phyloP scores from a whole-genome alignment of 2,888 invertebrate genomes.

The Lycocerus yunnanus region DNA sequence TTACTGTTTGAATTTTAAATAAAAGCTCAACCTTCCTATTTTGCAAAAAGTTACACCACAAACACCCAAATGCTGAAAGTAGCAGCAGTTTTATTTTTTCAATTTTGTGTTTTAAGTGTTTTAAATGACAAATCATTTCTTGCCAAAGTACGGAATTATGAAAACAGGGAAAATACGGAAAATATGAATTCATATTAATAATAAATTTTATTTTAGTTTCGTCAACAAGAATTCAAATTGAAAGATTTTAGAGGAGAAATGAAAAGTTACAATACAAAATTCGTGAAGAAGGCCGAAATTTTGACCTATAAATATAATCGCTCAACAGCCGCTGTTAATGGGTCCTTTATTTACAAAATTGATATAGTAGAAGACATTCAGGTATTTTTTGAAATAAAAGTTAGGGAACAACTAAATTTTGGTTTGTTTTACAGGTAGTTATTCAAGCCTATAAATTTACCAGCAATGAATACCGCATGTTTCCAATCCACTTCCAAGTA shows the following conservation, averaged over 20 bases:
- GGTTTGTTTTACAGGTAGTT: background rate
- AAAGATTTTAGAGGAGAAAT: background rate
- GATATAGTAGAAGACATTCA: background rate
- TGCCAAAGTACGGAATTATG: background rate
- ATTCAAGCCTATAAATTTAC: background rate
- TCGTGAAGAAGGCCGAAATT: background rate
- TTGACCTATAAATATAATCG: background rate
- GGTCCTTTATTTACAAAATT: background rate
- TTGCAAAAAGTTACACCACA: no score
- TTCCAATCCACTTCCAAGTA: background rate
- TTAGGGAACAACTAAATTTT: background rate
- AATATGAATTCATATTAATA: background rate
- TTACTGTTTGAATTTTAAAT: background rate
- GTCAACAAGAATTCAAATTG: background rate
- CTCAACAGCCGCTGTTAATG: background rate
- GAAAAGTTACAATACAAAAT: background rate
- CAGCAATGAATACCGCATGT: background rate
- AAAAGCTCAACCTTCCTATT: background rate
- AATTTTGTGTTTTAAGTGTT: background rate
- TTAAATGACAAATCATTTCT: background rate
- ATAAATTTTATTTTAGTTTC: background rate
- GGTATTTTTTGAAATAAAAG: background rate
- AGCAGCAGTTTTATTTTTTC: background rate
- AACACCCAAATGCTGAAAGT: background rate
- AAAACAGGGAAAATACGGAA: no score